Evolutionary conservation across 64 coral and sea anemone species (phyloP), one percentile per base, ranked within the genome.

Genomic region (Catalaphyllia jardinei): DNA sequence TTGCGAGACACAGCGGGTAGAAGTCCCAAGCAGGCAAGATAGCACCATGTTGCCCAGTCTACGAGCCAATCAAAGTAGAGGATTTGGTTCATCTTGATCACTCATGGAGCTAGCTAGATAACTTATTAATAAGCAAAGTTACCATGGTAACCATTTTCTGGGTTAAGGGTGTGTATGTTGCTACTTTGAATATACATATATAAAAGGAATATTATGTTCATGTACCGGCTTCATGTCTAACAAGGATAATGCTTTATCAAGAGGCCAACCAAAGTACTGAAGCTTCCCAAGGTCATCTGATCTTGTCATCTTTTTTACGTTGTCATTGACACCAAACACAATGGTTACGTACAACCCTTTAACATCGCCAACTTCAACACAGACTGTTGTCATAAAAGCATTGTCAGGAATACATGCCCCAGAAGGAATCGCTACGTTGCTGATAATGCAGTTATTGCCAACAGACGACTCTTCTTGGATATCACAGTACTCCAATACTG

Each of bases 401-500:
- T 75, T 31, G 27, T 89, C 62, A 25, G 94, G 90, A 24, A 99
- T 90, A 15, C 71, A 69, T 29, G 88, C 87, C 12, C 83, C 94
- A 31, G 60, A 78, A 72, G 97, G 94, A 79, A 99, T 78, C 18
- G 52, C 24, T 78, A 99, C 84, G 57, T 95, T 99, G 39, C 91
- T 95, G 15, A 99, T 27, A 49, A 99, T 99, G 38, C 81, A 95
- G 57, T 89, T 87, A 8, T 91, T 82, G 86, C 90, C 94, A 0
- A 99, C 79, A 62, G 88, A 77, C 8, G 88, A 81, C 39, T 80
- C 92, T 7, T 75, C 14, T 69, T 80, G 89, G 51, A 99, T 86
- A 24, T 88, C 86, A 72, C 97, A 95, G 86, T 88, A 99, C 31
- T 99, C 97, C 76, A 99, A 20, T 82, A 99, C 94, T 65, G 88